Evolutionary conservation across 2,888 invertebrate species (phyloP).

Genomic region (Coelogynopora nodosa): DNA sequence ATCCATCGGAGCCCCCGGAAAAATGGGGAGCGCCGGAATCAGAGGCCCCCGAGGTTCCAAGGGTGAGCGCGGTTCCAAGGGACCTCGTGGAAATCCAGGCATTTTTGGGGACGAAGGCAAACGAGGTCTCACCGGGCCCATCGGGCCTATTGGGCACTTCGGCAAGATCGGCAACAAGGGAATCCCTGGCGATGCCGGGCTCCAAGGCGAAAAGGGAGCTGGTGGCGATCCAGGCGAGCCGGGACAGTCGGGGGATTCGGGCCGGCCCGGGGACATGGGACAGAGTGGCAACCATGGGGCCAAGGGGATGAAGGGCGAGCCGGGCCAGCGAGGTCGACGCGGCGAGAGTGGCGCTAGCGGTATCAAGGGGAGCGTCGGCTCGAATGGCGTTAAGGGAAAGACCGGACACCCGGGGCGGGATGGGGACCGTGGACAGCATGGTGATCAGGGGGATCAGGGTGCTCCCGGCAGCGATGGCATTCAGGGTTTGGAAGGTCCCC

Average conservation of each 20-base stretch:
- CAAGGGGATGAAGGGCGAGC: neutral
- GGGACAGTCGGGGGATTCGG: neutral
- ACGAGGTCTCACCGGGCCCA: neutral
- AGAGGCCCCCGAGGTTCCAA: neutral
- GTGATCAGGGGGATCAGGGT: neutral
- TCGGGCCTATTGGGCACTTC: neutral
- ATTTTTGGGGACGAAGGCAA: constrained; percentile 29
- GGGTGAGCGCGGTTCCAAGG: constrained; percentile 30
- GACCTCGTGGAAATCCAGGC: constrained; percentile 12
- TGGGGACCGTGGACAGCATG: neutral
- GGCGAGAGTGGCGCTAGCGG: neutral
- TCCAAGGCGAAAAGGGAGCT: neutral
- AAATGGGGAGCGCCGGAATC: constrained; percentile 7
- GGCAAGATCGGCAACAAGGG: neutral
- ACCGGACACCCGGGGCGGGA: neutral
- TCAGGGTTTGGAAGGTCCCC: neutral
- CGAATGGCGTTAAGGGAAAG: neutral
- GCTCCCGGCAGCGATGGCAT: neutral
- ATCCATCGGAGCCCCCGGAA: neutral
- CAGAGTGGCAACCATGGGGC: neutral
- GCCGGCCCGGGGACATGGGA: neutral
- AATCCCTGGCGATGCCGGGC: constrained; percentile 9
- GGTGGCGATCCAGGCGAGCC: neutral
- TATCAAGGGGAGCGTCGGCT: neutral
- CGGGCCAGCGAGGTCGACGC: neutral